phyloP scores from a whole-genome alignment of 2,113 vertebrate genomes.

The Myiozetetes cayanensis region DNA sequence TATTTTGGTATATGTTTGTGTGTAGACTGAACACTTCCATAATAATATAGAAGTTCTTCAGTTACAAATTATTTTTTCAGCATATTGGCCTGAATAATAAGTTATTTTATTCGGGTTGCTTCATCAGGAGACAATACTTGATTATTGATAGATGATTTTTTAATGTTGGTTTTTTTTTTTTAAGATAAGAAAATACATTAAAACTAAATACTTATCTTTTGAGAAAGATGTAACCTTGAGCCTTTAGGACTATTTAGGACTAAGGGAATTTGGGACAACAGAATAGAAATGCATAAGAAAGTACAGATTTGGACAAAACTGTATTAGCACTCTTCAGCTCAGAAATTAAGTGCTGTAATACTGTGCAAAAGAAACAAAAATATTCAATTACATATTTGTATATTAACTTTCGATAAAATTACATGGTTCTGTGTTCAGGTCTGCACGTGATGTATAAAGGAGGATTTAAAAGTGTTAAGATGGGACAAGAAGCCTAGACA shows the following conservation, averaged over 20 bases:
- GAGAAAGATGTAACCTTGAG: neutral
- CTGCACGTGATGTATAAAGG: rapidly evolving
- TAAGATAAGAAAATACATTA: neutral
- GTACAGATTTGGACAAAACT: neutral
- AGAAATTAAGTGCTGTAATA: neutral
- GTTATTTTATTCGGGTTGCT: neutral
- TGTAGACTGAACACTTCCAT: neutral
- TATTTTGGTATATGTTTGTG: neutral
- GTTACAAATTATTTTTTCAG: neutral
- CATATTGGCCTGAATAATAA: neutral
- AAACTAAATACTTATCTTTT: neutral
- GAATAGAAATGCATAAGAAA: neutral
- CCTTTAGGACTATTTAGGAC: neutral
- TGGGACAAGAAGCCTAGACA: neutral
- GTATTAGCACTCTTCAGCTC: neutral
- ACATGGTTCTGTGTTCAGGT: neutral
- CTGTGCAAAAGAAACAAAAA: neutral
- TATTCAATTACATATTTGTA: neutral
- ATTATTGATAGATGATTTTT: neutral
- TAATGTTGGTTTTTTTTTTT: neutral
- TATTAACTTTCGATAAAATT: neutral
- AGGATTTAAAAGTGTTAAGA: neutral
- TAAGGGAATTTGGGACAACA: neutral
- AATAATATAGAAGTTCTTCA: neutral
- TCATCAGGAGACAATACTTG: neutral